Base-by-base conservation (phyloP, 2,113 vertebrate species). In the Oncorhynchus gorbuscha region DNA sequence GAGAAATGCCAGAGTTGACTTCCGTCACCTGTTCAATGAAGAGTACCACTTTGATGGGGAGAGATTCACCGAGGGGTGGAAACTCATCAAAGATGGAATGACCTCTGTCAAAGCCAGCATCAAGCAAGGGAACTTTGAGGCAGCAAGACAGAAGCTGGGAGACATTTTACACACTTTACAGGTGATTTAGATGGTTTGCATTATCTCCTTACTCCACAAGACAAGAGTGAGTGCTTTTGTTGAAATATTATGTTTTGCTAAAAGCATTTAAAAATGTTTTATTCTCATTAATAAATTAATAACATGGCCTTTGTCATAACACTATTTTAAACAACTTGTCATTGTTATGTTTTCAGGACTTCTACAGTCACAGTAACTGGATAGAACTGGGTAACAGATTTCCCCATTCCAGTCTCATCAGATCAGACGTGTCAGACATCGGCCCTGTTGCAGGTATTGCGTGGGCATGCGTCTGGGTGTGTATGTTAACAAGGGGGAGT, bases 351-450 rank as follows among this genome's bases (percentile, higher is more conserved):
- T 13, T 7, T 49, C 26, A 92, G 92, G 92, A 93, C 67, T 93
- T 91, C 79, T 92, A 93, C 87, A 92, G 91, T 45, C 92, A 93
- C 59, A 92, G 87, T 69, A 90, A 93, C 88, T 93, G 91, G 91
- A 81, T 91, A 30, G 93, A 93, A 49, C 51, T 91, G 64, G 86
- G 85, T 3, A 83, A 82, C 2, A 79, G 0, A 26, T 1, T 18
- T 2, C 89, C 92, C 3, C 90, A 87, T 26, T 13, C 84, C 3
- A 90, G 86, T 73, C 83, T 93, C 11, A 87, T 92, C 75, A 76
- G 74, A 82, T 66, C 84, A 1, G 83, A 79, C 18, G 24, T 14
- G 61, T 62, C n/a, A 0, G 2, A 45, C 77, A 86, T 92, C 14
- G 86, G 84, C 0, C 90, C 88, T 66, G 78, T 88, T 28, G 91